These are phyloP conservation scores for Pitta sordida DNA, from an alignment of 2,113 vertebrate genomes.

Conservation along the genomic window DNA sequence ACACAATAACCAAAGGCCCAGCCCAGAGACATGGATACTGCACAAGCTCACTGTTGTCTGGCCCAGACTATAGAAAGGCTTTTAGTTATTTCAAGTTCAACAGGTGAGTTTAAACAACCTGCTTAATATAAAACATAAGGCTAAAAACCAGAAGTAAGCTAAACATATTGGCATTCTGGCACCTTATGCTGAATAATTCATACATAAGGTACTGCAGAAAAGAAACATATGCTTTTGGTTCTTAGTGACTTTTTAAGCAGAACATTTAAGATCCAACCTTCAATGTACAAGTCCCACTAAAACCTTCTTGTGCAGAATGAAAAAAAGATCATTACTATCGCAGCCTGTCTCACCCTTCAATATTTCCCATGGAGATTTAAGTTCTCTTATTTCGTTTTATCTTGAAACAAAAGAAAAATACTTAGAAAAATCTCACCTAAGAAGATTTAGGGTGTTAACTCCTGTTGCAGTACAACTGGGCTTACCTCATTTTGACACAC, in stretches of 20 bases:
- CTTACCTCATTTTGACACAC: not conserved
- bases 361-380: not conserved
- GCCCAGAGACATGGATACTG: not conserved
- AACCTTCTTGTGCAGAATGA: not conserved
- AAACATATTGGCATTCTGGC: constrained; percentile 63
- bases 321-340: not conserved
- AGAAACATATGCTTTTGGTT: constrained; percentile 64
- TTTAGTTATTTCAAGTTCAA: constrained; percentile 21
- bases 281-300: constrained; percentile 24
- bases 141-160: constrained; percentile 61
- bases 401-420: not conserved
- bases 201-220: constrained; percentile 64
- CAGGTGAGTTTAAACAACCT: constrained; percentile 53
- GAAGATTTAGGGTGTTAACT: not conserved
- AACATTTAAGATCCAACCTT: constrained; percentile 46
- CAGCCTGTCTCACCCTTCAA: not conserved
- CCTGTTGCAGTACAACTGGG: not conserved
- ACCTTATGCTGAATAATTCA: constrained; percentile 70
- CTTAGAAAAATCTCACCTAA: not conserved
- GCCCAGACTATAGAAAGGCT: not conserved
- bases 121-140: constrained; percentile 41
- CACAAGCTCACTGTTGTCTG: not conserved
- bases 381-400: not conserved
- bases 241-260: constrained; percentile 53
- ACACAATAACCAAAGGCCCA: not conserved